Evolutionary conservation across 53 echinoderm and acorn worm genomes (phyloP).

Genomic region (Crossaster papposus): DNA sequence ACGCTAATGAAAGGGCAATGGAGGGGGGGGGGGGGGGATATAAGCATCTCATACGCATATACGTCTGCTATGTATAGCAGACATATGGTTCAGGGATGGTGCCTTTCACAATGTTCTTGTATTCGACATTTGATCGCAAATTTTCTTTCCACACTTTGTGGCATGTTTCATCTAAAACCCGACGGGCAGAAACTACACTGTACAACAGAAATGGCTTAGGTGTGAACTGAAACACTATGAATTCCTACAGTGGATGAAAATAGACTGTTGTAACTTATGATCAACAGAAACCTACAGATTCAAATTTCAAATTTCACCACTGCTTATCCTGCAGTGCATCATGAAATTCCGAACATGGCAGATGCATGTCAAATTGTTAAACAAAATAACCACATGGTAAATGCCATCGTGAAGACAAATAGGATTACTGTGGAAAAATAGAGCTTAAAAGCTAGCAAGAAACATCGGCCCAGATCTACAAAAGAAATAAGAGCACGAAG

Average conservation of each 20-base stretch:
- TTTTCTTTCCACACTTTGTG: not conserved
- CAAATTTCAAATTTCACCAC: too few species aligned
- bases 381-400: not conserved
- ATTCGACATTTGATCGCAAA: not conserved
- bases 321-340: too few species aligned
- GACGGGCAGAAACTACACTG: too few species aligned
- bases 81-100: not conserved
- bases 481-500: not conserved
- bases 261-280: too few species aligned
- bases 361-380: too few species aligned
- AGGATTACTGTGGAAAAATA: not conserved
- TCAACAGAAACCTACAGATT: too few species aligned
- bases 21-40: not conserved
- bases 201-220: too few species aligned
- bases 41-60: not conserved
- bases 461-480: not conserved
- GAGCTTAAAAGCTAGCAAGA: not conserved
- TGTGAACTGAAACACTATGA: too few species aligned
- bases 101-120: not conserved
- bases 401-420: not conserved
- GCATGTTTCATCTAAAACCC: too few species aligned
- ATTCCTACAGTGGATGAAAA: too few species aligned
- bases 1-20: not conserved
- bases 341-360: too few species aligned
- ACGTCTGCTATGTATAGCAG: not conserved